phyloP scores from a whole-genome alignment of 2,113 vertebrate species.

The Sterrhoptilus dennistouni region DNA sequence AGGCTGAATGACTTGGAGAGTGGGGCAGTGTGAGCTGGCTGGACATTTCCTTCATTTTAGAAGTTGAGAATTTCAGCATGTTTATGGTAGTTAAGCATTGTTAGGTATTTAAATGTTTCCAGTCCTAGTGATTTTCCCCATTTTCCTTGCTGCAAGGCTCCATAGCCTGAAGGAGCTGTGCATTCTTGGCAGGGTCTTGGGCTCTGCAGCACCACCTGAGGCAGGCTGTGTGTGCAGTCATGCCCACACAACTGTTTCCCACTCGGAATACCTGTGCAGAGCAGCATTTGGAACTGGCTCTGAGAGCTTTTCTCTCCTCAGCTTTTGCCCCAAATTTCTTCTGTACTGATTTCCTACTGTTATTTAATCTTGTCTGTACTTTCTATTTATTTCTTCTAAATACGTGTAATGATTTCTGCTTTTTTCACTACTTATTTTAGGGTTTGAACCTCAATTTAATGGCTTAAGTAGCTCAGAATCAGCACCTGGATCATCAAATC shows the following conservation, averaged over 20 bases:
- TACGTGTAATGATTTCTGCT: rapidly evolving
- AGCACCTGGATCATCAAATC: background rate
- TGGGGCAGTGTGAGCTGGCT: background rate
- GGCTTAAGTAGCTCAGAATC: background rate
- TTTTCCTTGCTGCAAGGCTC: background rate
- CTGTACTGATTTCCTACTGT: background rate
- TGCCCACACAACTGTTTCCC: background rate
- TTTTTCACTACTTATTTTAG: background rate
- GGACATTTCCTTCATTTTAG: background rate
- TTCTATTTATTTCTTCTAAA: background rate
- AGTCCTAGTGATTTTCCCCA: background rate
- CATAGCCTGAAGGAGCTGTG: background rate
- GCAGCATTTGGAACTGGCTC: background rate
- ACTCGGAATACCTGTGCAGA: background rate
- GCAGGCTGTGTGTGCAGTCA: background rate
- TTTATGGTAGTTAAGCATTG: background rate
- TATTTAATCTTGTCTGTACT: background rate
- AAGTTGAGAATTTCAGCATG: background rate
- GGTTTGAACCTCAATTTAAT: background rate
- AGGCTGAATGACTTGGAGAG: background rate
- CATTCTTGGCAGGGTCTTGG: background rate
- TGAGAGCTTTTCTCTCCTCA: background rate
- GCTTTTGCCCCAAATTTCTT: background rate
- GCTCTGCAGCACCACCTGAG: slow-evolving; percentile 13
- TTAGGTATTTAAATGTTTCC: background rate